These are phyloP conservation scores for Nymphalis c-album DNA, from an alignment of 2,888 invertebrate genomes.

Conservation along the genomic window DNA sequence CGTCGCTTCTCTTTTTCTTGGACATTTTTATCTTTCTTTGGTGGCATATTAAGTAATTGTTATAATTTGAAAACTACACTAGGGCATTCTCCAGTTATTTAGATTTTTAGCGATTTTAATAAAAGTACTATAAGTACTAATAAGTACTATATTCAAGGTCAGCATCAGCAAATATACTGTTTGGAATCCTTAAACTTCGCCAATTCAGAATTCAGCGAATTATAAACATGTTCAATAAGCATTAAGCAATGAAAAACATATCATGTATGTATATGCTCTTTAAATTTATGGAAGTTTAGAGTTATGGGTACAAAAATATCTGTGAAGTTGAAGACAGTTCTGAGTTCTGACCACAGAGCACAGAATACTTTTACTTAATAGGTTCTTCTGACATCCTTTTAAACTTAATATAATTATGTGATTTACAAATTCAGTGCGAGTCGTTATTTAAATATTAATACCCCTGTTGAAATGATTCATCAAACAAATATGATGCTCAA, in stretches of 20 bases:
- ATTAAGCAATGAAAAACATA: neutral
- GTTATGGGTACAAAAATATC: constrained; percentile 5
- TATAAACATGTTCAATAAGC: neutral
- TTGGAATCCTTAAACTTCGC: neutral
- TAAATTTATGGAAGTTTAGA: constrained; percentile 7
- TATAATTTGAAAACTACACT: constrained; percentile 9
- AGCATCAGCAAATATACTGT: neutral
- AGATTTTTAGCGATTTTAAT: neutral
- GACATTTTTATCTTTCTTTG: constrained; percentile 40
- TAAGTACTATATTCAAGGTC: neutral
- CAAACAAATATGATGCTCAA: too few relatives aligned
- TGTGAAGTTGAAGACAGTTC: constrained; percentile 5
- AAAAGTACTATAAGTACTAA: neutral
- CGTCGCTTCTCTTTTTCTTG: constrained; percentile 33
- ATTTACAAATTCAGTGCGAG: too few relatives aligned
- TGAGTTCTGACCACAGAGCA: neutral
- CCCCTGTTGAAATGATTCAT: too few relatives aligned
- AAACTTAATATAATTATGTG: neutral
- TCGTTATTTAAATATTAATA: too few relatives aligned
- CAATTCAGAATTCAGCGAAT: constrained; percentile 11
- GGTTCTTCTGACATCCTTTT: neutral
- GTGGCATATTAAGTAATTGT: constrained; percentile 43
- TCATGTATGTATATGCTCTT: neutral
- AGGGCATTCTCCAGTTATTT: constrained; percentile 11
- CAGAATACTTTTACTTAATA: too few relatives aligned